A percentile compares a stretch with the other conserved stretches of the same genome.
Conservation (phyloP, 2,113 vertebrate genomes). For the Nibea coibor region DNA sequence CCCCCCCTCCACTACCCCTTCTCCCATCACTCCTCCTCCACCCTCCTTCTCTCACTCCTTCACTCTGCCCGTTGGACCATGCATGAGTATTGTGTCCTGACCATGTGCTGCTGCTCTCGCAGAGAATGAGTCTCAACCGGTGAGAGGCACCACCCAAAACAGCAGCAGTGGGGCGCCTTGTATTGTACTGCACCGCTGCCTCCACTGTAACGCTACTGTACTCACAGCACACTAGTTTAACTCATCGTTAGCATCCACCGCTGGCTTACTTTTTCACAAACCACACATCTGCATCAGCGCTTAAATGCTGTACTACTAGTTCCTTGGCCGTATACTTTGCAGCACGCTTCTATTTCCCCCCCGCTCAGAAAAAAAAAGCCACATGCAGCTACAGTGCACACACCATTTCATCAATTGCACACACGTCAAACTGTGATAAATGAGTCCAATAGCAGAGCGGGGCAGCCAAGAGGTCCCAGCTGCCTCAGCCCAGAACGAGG, state of each 20-base stretch:
- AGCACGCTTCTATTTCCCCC: neutral
- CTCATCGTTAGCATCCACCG: neutral
- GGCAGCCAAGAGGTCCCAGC: slow-evolving; percentile 57
- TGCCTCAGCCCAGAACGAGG: slow-evolving; percentile 29
- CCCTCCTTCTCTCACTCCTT: slow-evolving; percentile 15
- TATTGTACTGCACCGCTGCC: slow-evolving; percentile 23
- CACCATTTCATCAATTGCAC: slow-evolving; percentile 50
- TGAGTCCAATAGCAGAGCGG: slow-evolving; percentile 42
- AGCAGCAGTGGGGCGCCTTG: slow-evolving; percentile 37
- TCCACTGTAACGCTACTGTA: slow-evolving; percentile 15
- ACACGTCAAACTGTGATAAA: slow-evolving; percentile 65
- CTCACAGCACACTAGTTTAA: slow-evolving; percentile 1
- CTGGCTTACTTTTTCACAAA: neutral
- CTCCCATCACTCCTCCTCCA: slow-evolving; percentile 33
- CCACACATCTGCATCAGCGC: slow-evolving; percentile 21
- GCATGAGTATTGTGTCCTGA: slow-evolving; percentile 65
- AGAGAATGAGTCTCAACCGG: slow-evolving; percentile 30
- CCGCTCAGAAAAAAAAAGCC: neutral
- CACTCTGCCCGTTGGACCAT: slow-evolving; percentile 51
- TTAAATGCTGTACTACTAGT: neutral
- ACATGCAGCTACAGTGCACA: slow-evolving; percentile 20
- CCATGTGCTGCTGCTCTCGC: slow-evolving; percentile 71
- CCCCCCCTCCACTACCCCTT: neutral
- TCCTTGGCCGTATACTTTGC: neutral
- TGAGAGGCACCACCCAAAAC: slow-evolving; percentile 71